These are phyloP conservation scores for Semnornis frantzii DNA, from an alignment of 2,113 vertebrate genomes.

Conservation along the genomic window DNA sequence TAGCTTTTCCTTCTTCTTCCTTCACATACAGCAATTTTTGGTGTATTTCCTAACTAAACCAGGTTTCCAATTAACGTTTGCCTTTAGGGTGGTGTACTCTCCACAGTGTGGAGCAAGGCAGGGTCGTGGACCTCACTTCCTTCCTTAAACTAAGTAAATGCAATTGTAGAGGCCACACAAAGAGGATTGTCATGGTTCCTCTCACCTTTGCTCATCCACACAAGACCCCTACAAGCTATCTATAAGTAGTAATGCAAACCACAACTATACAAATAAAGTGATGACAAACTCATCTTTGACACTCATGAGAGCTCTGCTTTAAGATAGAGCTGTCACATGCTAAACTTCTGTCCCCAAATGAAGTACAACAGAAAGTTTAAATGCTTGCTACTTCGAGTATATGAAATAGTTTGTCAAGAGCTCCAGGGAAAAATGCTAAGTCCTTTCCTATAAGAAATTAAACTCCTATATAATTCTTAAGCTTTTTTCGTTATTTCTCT, in stretches of 20 bases:
- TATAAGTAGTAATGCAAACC: background rate
- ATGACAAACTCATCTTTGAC: background rate
- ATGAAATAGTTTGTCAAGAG: background rate
- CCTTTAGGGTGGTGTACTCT: conserved; percentile 43
- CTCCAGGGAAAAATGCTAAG: conserved; percentile 39
- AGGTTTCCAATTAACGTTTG: conserved; percentile 55
- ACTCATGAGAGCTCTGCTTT: background rate
- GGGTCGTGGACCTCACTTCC: conserved; percentile 51
- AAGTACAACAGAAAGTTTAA: background rate
- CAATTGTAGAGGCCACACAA: conserved; percentile 38
- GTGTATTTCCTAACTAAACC: conserved; percentile 33
- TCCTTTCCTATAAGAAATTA: conserved; percentile 17
- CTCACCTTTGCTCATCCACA: background rate
- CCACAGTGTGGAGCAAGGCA: conserved; percentile 19
- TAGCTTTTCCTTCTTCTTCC: background rate
- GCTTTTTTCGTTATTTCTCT: background rate
- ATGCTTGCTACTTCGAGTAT: background rate
- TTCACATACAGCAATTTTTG: background rate
- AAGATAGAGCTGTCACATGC: background rate
- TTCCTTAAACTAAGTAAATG: conserved; percentile 36
- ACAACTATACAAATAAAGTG: background rate
- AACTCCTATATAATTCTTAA: conserved; percentile 6
- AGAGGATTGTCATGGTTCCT: conserved; percentile 8
- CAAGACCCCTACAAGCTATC: background rate
- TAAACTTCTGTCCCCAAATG: background rate